Evolutionary conservation across 2,113 vertebrate species (phyloP).

Genomic region (Ia io): DNA sequence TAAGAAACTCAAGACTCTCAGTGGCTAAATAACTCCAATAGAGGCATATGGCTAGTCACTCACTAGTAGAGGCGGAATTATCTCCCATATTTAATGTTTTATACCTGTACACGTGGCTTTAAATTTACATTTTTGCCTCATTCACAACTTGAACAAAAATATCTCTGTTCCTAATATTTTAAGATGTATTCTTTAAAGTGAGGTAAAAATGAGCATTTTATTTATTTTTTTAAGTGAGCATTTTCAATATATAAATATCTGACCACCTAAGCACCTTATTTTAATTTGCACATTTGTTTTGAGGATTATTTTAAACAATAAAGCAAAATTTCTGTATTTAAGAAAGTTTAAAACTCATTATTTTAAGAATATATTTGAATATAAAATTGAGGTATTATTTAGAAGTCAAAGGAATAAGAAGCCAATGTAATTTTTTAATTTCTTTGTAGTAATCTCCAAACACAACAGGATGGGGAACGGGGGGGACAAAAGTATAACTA

Average conservation of each 20-base stretch:
- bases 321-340: background rate
- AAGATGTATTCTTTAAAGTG: background rate
- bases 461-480: rapidly evolving
- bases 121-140: background rate
- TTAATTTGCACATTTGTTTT: background rate
- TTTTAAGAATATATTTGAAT: background rate
- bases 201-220: background rate
- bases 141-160: slow-evolving; percentile 3
- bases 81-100: background rate
- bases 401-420: background rate
- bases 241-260: background rate
- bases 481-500: background rate
- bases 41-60: background rate
- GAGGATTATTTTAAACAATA: slow-evolving; percentile 20
- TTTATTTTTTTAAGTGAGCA: background rate
- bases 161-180: background rate
- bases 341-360: background rate
- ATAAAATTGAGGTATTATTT: background rate
- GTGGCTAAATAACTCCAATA: background rate
- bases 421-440: background rate
- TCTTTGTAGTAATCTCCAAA: slow-evolving; percentile 3
- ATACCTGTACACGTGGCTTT: background rate
- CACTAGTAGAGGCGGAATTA: background rate
- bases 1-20: background rate
- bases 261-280: background rate